Evolutionary conservation across 2,113 vertebrate genomes (phyloP), one percentile per base, ranked within the genome.

Genomic region (Anhinga anhinga): DNA sequence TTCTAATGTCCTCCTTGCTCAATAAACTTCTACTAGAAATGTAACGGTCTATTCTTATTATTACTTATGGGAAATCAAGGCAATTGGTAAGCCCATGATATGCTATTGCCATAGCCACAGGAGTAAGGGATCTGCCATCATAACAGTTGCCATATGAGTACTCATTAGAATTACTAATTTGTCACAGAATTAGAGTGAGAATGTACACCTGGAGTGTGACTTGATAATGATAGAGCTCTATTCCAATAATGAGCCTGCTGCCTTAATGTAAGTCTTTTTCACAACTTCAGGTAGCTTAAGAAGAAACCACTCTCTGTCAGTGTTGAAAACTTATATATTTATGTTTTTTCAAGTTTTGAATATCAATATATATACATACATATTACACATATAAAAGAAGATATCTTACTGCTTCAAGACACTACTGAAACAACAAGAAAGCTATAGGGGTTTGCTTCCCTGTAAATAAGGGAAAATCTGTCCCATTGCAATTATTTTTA

Each of bases 1-100:
- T 96, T 74, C 74, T 93, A 84, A 95, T 50, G 53, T 44, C 88
- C 70, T 95, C 40, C 81, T 95, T 82, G 86, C 78, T 95, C 89
- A 94, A 76, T 97, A 94, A 96, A 90, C 42, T 78, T 90, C 71
- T 62, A 74, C 71, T 62, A 74, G 63, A 94, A 97, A 77, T 61
- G 53, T 45, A 91, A 38, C 52, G 69, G 30, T 45, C 83, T 49
- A 44, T 86, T 90, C 87, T 87, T 47, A 17, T 95, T 79, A 96
- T 86, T 95, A 65, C 83, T 91, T 92, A n/a, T 32, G 86, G 81
- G 94, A 95, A 73, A 91, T 78, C 56, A 84, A 36, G 58, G 49
- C 45, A 63, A 79, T 82, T 95, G 61, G 88, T 78, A 76, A 38
- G 38, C 61, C 73, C 70, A 53, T 52, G 61, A 69, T 79, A 23